A percentile compares a stretch with the other conserved stretches of the same genome.
These are phyloP conservation scores for Ascaphus truei DNA, from an alignment of 2,113 vertebrate species.

Conservation along the genomic window DNA sequence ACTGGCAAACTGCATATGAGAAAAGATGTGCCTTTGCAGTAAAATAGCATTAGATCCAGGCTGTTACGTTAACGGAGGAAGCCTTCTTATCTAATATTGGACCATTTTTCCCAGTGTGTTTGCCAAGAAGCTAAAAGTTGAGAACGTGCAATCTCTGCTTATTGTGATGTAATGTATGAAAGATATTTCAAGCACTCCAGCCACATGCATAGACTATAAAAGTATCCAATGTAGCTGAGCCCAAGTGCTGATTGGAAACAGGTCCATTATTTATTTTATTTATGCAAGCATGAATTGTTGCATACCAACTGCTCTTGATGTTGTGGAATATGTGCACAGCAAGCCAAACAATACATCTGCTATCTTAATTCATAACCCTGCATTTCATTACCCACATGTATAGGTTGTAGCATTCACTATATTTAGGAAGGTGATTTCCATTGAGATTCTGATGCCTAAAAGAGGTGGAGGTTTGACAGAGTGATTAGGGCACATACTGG, in stretches of 20 bases:
- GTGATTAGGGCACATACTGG: no score
- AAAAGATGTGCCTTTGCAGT: slow-evolving; percentile 14
- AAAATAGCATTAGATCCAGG: neutral
- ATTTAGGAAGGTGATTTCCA: no score
- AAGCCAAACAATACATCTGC: neutral
- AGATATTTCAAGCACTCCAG: neutral
- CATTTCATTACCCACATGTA: neutral
- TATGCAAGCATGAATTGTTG: neutral
- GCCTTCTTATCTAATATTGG: neutral
- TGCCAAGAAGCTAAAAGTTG: slow-evolving; percentile 3
- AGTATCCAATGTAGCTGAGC: neutral
- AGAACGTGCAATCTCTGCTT: neutral
- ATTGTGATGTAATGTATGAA: neutral
- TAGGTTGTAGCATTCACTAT: no score
- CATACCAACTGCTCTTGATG: neutral
- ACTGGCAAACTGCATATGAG: neutral
- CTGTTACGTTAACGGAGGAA: slow-evolving; percentile 16
- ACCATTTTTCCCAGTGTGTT: neutral
- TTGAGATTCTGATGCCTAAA: no score
- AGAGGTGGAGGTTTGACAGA: no score
- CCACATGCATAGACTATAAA: slow-evolving; percentile 1
- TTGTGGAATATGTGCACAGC: neutral
- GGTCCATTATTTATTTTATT: slow-evolving; percentile 4
- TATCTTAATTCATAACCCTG: neutral
- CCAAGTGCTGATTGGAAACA: slow-evolving; percentile 7